Percentiles rank a stretch among this genome's conserved stretches.
phyloP scores from a whole-genome alignment of 2,888 invertebrate genomes.

The Leptothorax acervorum region DNA sequence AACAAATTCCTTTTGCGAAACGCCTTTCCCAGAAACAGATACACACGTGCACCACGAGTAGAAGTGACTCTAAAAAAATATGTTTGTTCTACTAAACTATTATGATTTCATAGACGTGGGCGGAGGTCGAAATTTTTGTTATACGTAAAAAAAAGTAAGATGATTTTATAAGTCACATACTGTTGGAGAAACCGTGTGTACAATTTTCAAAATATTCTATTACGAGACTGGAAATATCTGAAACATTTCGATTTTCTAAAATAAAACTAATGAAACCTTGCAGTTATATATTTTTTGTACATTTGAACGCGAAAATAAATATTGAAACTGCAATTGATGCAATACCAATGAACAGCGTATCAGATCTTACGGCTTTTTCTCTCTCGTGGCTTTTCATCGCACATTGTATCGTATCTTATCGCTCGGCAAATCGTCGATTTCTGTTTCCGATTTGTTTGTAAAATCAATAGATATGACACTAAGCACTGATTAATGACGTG shows the following conservation, averaged over 20 bases:
- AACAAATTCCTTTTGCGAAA: constrained; percentile 82
- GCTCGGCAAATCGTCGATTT: not conserved
- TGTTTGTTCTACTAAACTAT: not conserved
- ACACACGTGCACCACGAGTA: constrained; percentile 10
- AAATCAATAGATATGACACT: constrained; percentile 30
- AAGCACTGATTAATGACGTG: constrained; percentile 20
- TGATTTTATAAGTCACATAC: not conserved
- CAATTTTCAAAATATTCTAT: not conserved
- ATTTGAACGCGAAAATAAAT: not conserved
- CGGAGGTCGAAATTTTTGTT: constrained; percentile 1
- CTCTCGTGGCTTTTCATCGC: constrained; percentile 13
- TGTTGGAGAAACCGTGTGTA: not conserved
- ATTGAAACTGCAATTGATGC: not conserved
- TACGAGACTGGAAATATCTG: not conserved
- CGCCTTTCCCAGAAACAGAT: constrained; percentile 77
- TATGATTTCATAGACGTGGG: not conserved
- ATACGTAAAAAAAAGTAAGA: not conserved
- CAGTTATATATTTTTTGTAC: not conserved
- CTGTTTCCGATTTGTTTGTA: constrained; percentile 9
- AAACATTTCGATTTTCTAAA: not conserved
- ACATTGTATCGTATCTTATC: constrained; percentile 30
- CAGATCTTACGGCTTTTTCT: not conserved
- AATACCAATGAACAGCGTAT: not conserved
- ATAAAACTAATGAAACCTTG: not conserved
- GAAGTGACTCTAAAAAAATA: constrained; percentile 9